These are phyloP conservation scores for Dinoponera quadriceps DNA, from an alignment of 1,140 invertebrate genomes.

Conservation along the genomic window DNA sequence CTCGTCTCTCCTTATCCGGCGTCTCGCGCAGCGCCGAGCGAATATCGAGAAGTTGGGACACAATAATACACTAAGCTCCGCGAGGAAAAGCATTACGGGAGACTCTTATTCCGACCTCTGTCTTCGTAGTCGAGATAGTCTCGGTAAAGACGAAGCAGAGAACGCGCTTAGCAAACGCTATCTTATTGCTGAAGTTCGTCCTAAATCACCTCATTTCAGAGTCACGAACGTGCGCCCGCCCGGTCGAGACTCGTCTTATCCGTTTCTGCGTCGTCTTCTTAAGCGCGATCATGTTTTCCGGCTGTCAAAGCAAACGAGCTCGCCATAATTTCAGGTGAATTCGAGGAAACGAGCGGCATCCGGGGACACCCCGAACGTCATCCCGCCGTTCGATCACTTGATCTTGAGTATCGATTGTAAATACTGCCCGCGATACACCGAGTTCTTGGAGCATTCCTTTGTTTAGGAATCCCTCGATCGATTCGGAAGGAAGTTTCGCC, in stretches of 20 bases:
- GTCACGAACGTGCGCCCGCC: background rate
- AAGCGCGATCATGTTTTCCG: background rate
- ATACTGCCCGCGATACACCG: no score
- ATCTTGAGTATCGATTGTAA: background rate
- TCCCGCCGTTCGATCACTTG: background rate
- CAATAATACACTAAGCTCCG: background rate
- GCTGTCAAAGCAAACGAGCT: slow-evolving; percentile 23
- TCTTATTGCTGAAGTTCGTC: background rate
- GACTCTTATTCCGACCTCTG: background rate
- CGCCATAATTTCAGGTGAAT: slow-evolving; percentile 12
- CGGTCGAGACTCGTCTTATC: background rate
- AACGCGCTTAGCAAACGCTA: background rate
- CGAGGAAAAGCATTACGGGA: background rate
- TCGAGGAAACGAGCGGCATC: background rate
- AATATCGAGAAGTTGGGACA: background rate
- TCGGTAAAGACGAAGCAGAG: background rate
- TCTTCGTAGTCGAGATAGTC: background rate
- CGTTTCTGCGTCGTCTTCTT: background rate
- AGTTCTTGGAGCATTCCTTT: no score
- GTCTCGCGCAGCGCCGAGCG: background rate
- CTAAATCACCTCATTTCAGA: background rate
- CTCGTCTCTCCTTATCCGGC: background rate
- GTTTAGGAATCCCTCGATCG: no score
- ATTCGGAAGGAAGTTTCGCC: no score
- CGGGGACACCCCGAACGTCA: background rate